Evolutionary conservation across 2,113 vertebrate species (phyloP), one percentile per base, ranked within the genome.

Genomic region (Melanotaenia duboulayi): DNA sequence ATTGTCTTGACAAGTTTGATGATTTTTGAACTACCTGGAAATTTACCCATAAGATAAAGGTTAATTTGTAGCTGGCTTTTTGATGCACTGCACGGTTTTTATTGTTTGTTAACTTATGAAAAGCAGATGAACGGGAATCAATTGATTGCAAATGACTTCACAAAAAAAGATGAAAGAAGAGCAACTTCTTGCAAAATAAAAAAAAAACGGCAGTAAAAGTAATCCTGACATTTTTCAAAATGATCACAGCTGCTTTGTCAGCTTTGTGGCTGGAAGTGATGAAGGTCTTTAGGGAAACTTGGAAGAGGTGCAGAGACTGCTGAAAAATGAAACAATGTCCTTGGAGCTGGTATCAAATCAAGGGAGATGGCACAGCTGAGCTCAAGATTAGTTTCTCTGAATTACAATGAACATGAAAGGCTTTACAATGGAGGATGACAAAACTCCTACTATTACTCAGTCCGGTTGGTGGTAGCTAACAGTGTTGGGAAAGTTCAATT

Each of bases 151-250:
- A 19, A 9, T 0, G 93, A 94, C 73, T 39, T 92, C 4, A 81
- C 93, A 2, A 39, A 75, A n/a, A 87, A n/a, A 67, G 44, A 70
- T 86, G 49, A 81, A 79, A 16, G 42, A 71, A 11, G 88, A 91
- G 35, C 89, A 89, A 55, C 50, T 39, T 11, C 0, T 76, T 0
- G 28, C 28, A 28, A 28, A 28, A 28, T 4, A 28, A 28, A 91
- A 80, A 39, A 63, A 72, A 13, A 73, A n/a, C n/a, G n/a, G n/a
- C n/a, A n/a, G n/a, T 91, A 0, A 65, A 92, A 90, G 93, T 93
- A 61, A 1, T 7, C 0, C 19, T 14, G 9, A 1, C 24, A 7
- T 46, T 48, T 52, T 16, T 1, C 20, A 1, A 0, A 8, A 0
- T 4, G 14, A 3, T 19, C 4, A 0, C 44, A 1, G 39, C 48